Evolutionary conservation across 2,888 invertebrate species (phyloP).

Genomic region (Deilephila elpenor): DNA sequence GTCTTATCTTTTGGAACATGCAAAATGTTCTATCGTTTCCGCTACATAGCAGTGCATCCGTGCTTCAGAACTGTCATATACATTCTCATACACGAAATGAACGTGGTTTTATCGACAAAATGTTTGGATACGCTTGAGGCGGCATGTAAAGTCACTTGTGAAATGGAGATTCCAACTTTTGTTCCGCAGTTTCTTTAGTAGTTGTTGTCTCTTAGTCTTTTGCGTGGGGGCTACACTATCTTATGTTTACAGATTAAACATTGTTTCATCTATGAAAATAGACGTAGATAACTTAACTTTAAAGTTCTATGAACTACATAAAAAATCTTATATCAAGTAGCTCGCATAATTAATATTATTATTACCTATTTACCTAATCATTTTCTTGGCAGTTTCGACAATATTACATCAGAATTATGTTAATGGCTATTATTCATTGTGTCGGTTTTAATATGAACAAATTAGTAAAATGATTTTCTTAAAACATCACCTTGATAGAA

Average conservation of each 20-base stretch:
- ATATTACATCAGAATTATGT: too few relatives aligned
- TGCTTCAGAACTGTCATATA: conserved; percentile 48
- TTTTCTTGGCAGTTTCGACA: too few relatives aligned
- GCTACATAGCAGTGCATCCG: conserved; percentile 40
- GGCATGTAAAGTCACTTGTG: conserved; percentile 46
- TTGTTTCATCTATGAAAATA: too few relatives aligned
- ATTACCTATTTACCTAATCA: too few relatives aligned
- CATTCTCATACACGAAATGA: conserved; percentile 44
- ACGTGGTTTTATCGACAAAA: conserved; percentile 53
- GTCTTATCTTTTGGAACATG: conserved; percentile 5
- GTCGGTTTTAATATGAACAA: too few relatives aligned
- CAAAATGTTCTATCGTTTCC: conserved; percentile 1
- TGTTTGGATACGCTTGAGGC: conserved; percentile 51
- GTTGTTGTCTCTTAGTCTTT: conserved; percentile 9
- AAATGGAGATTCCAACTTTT: conserved; percentile 50
- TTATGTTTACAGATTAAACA: background rate
- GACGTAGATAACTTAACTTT: too few relatives aligned
- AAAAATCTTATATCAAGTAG: too few relatives aligned
- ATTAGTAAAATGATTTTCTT: too few relatives aligned
- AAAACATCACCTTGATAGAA: too few relatives aligned
- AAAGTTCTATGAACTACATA: too few relatives aligned
- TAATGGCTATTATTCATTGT: too few relatives aligned
- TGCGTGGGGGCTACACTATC: conserved; percentile 44
- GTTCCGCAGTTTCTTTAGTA: conserved; percentile 33
- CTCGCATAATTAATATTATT: too few relatives aligned